phyloP scores from a whole-genome alignment of 2,797 vertebrate genomes.

The Sebastes hubbsi region DNA sequence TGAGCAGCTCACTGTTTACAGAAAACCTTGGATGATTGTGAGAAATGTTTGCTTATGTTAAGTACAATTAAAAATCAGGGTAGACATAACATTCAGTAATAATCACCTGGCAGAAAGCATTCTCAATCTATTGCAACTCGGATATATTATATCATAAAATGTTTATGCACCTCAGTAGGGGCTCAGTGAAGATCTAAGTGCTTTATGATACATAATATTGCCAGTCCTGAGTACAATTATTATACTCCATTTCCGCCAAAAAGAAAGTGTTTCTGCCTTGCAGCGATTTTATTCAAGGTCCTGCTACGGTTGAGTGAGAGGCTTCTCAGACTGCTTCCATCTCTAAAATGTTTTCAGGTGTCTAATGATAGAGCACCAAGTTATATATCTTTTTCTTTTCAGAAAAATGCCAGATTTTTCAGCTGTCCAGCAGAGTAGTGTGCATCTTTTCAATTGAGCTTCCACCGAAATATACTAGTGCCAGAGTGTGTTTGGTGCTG shows the following conservation, averaged over 20 bases:
- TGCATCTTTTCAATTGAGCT: constrained; percentile 7
- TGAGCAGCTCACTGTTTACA: neutral
- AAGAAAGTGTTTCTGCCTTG: constrained; percentile 10
- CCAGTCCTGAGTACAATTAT: constrained; percentile 7
- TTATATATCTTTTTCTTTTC: constrained; percentile 17
- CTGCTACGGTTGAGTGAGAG: neutral
- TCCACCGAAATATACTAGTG: neutral
- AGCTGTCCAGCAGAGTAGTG: neutral
- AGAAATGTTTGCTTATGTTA: neutral
- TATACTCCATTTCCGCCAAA: constrained; percentile 9
- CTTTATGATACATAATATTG: neutral
- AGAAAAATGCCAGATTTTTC: constrained; percentile 3
- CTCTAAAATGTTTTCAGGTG: constrained; percentile 16
- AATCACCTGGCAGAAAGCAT: neutral
- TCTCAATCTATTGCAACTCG: neutral
- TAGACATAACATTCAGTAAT: neutral
- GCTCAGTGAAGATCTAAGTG: neutral
- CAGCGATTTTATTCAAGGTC: constrained; percentile 23
- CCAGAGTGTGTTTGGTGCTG: neutral
- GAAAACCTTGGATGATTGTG: neutral
- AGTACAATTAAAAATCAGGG: neutral
- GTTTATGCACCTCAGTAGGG: neutral
- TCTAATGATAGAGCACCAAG: neutral
- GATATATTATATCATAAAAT: constrained; percentile 7
- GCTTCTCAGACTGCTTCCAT: constrained; percentile 6